phyloP scores from a whole-genome alignment of 2,113 vertebrate genomes.

The Tiliqua scincoides region DNA sequence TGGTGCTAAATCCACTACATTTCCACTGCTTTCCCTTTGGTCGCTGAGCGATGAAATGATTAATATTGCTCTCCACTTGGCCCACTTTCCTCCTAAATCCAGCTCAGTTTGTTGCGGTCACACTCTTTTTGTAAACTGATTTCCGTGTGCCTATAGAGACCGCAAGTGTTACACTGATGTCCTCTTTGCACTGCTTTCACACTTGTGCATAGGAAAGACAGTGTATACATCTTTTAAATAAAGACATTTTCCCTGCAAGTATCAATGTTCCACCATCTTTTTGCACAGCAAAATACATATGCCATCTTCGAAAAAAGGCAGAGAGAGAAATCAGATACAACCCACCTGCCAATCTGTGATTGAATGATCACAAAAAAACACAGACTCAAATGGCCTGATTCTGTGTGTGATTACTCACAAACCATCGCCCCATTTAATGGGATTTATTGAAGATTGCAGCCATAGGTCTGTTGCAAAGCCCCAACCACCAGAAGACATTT shows the following conservation, averaged over 20 bases:
- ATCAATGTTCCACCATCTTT: too few relatives aligned
- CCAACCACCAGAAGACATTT: background rate
- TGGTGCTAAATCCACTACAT: accelerated
- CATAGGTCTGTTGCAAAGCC: background rate
- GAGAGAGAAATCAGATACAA: too few relatives aligned
- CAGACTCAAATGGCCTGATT: background rate
- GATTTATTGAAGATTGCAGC: background rate
- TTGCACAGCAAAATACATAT: background rate
- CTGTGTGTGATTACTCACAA: background rate
- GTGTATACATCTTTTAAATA: too few relatives aligned
- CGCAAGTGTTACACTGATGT: accelerated
- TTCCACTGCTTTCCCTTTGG: background rate
- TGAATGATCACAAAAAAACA: background rate
- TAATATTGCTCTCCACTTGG: background rate
- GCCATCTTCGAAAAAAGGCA: background rate
- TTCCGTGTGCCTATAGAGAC: background rate
- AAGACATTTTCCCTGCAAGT: background rate
- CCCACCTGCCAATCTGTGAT: background rate
- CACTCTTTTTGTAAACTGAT: accelerated
- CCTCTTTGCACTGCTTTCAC: accelerated
- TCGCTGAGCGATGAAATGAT: background rate
- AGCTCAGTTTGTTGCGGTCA: accelerated
- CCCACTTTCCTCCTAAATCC: background rate
- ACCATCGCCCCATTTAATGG: background rate
- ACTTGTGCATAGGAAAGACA: too few relatives aligned